Conservation (phyloP, 2,888 invertebrate genomes). For the Melanotus villosus region DNA sequence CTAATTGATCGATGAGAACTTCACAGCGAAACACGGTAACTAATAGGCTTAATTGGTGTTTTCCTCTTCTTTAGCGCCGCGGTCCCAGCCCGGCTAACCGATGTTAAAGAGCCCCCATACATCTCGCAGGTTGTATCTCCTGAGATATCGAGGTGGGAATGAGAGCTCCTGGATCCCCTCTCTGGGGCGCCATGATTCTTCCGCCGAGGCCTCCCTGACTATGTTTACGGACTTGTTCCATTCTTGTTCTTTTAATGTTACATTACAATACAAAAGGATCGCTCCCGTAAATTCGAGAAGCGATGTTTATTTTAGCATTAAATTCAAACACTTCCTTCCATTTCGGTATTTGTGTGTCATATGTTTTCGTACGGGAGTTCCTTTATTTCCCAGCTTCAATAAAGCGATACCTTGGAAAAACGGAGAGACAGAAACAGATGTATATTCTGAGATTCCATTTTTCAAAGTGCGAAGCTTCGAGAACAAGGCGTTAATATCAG, state of each 20-base stretch:
- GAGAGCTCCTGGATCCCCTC: constrained; percentile 64
- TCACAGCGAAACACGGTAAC: constrained; percentile 54
- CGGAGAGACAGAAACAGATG: background rate
- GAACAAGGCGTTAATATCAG: no score
- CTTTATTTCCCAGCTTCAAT: background rate
- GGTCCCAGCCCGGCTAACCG: constrained; percentile 62
- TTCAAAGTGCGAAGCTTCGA: background rate
- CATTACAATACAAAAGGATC: constrained; percentile 67
- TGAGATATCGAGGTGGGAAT: constrained; percentile 65
- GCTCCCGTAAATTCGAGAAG: constrained; percentile 61
- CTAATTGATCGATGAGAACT: constrained; percentile 53
- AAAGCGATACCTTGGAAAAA: background rate
- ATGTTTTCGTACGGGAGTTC: background rate
- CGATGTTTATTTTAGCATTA: constrained; percentile 65
- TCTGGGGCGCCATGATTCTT: constrained; percentile 68
- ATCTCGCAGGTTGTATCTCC: constrained; percentile 64
- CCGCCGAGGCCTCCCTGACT: constrained; percentile 63
- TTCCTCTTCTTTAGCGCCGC: constrained; percentile 58
- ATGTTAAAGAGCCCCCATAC: constrained; percentile 67
- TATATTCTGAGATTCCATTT: background rate
- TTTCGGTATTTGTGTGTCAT: constrained; percentile 27
- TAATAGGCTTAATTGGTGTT: constrained; percentile 63
- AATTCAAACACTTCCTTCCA: constrained; percentile 49
- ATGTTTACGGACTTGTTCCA: constrained; percentile 66
- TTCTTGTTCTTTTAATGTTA: constrained; percentile 68